These are phyloP conservation scores for Norana najaformis DNA, from an alignment of 2,888 invertebrate species.

Conservation along the genomic window DNA sequence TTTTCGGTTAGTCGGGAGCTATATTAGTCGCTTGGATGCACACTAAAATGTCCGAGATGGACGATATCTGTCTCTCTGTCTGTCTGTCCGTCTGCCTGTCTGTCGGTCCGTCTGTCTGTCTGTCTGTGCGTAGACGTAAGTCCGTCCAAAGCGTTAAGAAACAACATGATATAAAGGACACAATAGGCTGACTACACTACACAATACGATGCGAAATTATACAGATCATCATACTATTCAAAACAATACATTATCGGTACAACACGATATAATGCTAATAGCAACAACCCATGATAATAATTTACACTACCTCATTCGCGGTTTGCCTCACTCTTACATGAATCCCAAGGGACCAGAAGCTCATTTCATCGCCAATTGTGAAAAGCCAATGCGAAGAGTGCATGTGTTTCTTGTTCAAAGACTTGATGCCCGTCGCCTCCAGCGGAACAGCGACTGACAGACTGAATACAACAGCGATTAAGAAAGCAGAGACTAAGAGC, in stretches of 20 bases:
- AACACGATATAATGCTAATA: too few relatives aligned
- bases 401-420: too few relatives aligned
- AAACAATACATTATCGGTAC: too few relatives aligned
- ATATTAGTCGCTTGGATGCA: background rate
- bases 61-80: background rate
- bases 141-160: background rate
- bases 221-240: too few relatives aligned
- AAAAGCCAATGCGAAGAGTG: too few relatives aligned
- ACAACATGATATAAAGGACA: background rate
- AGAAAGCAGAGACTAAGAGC: background rate
- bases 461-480: background rate
- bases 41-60: background rate
- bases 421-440: background rate
- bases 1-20: background rate
- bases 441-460: too few relatives aligned
- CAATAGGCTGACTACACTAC: background rate
- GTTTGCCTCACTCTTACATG: too few relatives aligned
- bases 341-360: too few relatives aligned
- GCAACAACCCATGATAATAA: too few relatives aligned
- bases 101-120: background rate
- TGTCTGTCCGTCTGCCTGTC: background rate
- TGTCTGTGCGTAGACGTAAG: background rate
- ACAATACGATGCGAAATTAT: background rate
- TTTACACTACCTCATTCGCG: too few relatives aligned
- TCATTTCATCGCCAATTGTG: too few relatives aligned